Evolutionary conservation across 1,140 invertebrate genomes (phyloP).

Genomic region (Asbolus verrucosus): DNA sequence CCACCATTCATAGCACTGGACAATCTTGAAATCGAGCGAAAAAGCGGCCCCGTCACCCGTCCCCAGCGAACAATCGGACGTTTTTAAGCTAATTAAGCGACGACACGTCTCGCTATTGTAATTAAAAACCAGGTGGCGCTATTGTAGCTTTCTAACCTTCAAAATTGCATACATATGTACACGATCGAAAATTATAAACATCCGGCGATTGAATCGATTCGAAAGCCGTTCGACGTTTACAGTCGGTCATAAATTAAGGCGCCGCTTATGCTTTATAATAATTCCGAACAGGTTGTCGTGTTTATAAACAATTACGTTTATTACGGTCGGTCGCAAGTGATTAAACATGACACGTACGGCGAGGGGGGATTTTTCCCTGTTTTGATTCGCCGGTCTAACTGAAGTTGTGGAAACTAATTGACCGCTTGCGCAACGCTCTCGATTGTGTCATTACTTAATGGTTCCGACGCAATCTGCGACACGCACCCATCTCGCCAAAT

Average conservation of each 20-base stretch:
- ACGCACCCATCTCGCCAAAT: conserved; percentile 29
- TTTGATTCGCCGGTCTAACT: conserved; percentile 22
- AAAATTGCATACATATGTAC: conserved; percentile 38
- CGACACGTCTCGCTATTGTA: conserved; percentile 29
- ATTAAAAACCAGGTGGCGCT: conserved; percentile 21
- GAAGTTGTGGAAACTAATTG: conserved; percentile 2
- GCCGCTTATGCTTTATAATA: conserved; percentile 18
- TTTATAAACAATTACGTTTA: conserved; percentile 40
- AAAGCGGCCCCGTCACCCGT: background rate
- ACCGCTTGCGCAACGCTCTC: background rate
- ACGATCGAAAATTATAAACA: conserved; percentile 44
- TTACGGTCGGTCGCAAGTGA: conserved; percentile 16
- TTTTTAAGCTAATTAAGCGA: conserved; percentile 21
- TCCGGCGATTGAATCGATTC: conserved; percentile 33
- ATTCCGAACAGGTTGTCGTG: conserved; percentile 15
- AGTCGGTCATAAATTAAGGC: conserved; percentile 17
- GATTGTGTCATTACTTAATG: background rate
- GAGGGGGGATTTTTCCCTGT: too few species aligned
- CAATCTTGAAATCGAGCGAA: conserved; percentile 42
- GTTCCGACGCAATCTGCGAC: background rate
- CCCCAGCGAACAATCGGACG: background rate
- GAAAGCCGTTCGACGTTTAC: conserved; percentile 37
- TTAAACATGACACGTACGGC: too few species aligned
- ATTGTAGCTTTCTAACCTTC: conserved; percentile 28
- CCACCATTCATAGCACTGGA: conserved; percentile 64